Conservation (phyloP, 2,888 invertebrate species). For the Cinara cedri region DNA sequence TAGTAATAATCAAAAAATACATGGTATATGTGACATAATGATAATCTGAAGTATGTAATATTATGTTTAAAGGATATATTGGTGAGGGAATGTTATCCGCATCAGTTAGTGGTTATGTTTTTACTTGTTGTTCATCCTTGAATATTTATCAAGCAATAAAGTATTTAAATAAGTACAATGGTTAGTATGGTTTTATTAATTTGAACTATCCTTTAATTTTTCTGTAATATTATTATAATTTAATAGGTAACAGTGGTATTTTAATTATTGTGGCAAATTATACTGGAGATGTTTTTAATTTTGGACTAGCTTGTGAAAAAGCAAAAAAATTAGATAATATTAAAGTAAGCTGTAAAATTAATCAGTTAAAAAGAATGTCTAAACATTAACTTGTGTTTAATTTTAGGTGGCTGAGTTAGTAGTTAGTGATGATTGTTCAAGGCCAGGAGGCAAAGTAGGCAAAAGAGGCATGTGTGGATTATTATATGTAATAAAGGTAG, state of each 20-base stretch:
- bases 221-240: neutral
- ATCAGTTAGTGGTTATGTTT: slow-evolving; percentile 76
- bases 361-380: neutral
- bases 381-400: neutral
- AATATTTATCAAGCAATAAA: slow-evolving; percentile 71
- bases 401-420: slow-evolving; percentile 65
- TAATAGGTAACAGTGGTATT: slow-evolving; percentile 67
- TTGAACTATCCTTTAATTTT: neutral
- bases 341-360: slow-evolving; percentile 11
- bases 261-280: slow-evolving; percentile 78
- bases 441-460: slow-evolving; percentile 65
- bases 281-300: slow-evolving; percentile 79
- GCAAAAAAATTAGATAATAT: slow-evolving; percentile 70
- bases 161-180: slow-evolving; percentile 40
- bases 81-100: slow-evolving; percentile 82
- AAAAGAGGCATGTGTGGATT: slow-evolving; percentile 73
- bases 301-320: slow-evolving; percentile 80
- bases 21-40: neutral
- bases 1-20: neutral
- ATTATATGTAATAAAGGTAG: slow-evolving; percentile 68
- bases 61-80: slow-evolving; percentile 70
- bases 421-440: slow-evolving; percentile 75
- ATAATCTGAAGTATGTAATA: neutral
- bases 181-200: slow-evolving; percentile 18
- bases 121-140: slow-evolving; percentile 77